phyloP scores from a whole-genome alignment of 2,797 vertebrate species.

The Typhlichthys eigenmanni region DNA sequence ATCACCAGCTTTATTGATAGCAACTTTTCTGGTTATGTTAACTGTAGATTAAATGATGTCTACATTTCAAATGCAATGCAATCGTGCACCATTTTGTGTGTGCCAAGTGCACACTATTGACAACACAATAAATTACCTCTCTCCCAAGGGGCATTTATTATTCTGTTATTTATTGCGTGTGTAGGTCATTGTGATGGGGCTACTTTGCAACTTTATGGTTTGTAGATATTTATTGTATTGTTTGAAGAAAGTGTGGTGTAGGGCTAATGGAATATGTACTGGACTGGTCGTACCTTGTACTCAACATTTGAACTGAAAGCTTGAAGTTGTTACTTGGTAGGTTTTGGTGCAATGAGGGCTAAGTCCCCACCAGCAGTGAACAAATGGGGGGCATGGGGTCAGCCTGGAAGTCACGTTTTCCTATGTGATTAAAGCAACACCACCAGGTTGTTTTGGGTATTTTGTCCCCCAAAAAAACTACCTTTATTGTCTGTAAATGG shows the following conservation, averaged over 20 bases:
- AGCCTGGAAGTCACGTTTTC: not conserved
- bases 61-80: slow-evolving; percentile 45
- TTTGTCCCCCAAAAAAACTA: not conserved
- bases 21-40: slow-evolving; percentile 34
- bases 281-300: too few species aligned
- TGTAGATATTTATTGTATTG: not conserved
- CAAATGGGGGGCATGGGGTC: not conserved
- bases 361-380: not conserved
- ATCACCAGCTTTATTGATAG: slow-evolving; percentile 29
- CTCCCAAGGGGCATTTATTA: not conserved
- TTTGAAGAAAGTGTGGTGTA: not conserved
- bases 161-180: not conserved
- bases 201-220: not conserved
- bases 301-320: not conserved
- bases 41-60: slow-evolving; percentile 24
- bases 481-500: not conserved
- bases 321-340: not conserved
- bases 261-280: not conserved
- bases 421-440: not conserved
- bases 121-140: not conserved
- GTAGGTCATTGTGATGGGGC: not conserved
- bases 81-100: slow-evolving; percentile 26
- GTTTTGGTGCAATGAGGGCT: not conserved
- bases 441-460: not conserved
- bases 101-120: slow-evolving; percentile 7